Percentiles rank a stretch among this genome's conserved stretches.
phyloP scores from a whole-genome alignment of 2,113 vertebrate genomes.

The Heteronetta atricapilla region DNA sequence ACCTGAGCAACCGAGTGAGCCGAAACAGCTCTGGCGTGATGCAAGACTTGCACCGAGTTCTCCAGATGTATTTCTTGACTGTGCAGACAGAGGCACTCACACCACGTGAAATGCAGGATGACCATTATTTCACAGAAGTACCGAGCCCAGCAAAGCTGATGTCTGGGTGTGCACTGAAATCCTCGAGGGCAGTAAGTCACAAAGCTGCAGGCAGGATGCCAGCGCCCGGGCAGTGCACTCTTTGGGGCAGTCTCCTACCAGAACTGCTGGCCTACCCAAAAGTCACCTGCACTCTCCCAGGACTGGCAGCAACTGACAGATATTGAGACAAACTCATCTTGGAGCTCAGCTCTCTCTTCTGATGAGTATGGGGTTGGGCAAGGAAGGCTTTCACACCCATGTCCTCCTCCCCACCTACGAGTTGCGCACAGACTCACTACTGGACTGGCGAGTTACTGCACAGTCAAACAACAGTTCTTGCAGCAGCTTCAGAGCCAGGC shows the following conservation, averaged over 20 bases:
- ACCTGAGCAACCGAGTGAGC: not conserved
- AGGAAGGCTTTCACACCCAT: not conserved
- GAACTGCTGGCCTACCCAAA: rapidly evolving
- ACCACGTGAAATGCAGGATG: not conserved
- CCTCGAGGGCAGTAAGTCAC: not conserved
- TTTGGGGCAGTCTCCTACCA: not conserved
- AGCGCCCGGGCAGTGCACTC: rapidly evolving
- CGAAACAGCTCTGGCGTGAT: not conserved
- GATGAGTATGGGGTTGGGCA: not conserved
- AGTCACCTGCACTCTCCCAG: not conserved
- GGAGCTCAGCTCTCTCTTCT: not conserved
- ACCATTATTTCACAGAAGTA: not conserved
- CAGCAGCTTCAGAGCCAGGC: not conserved
- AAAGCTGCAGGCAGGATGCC: not conserved
- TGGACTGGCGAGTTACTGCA: not conserved
- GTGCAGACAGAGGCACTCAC: not conserved
- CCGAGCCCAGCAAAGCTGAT: not conserved
- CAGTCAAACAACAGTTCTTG: not conserved
- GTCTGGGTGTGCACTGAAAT: not conserved
- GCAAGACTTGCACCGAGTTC: not conserved
- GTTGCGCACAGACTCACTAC: not conserved
- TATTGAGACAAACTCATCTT: not conserved
- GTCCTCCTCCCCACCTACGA: not conserved
- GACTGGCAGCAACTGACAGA: not conserved
- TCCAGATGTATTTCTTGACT: not conserved